A percentile compares a stretch with the other conserved stretches of the same genome.
Conservation (phyloP, 2,888 invertebrate genomes). For the Temnothorax ravouxi region DNA sequence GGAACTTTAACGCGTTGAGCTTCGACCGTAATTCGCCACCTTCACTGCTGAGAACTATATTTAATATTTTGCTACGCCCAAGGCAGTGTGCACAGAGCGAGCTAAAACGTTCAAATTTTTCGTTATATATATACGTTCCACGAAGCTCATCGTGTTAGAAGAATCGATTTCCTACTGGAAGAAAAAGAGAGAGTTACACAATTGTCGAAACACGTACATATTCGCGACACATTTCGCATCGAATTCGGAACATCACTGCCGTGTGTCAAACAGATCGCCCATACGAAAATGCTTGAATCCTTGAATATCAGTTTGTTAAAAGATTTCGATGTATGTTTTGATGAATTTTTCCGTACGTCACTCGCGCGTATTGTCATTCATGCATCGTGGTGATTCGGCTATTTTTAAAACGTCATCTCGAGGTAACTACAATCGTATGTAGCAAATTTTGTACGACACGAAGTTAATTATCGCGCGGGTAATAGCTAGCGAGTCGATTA, state of each 20-base stretch:
- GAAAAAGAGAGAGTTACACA: conserved; percentile 15
- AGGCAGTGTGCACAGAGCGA: conserved; percentile 3
- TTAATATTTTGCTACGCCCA: conserved; percentile 41
- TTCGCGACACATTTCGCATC: conserved; percentile 42
- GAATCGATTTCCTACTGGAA: conserved; percentile 34
- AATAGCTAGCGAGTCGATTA: conserved; percentile 63
- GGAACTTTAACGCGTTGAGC: conserved; percentile 36
- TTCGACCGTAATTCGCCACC: neutral
- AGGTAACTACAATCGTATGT: conserved; percentile 7
- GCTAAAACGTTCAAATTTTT: neutral
- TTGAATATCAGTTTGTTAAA: conserved; percentile 3
- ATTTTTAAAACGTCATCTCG: conserved; percentile 12
- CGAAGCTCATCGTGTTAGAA: conserved; percentile 38
- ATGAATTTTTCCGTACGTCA: conserved; percentile 15
- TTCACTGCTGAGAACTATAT: conserved; percentile 11
- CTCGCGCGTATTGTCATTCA: conserved; percentile 17
- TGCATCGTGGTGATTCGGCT: neutral
- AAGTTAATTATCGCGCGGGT: conserved; percentile 61
- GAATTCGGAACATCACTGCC: conserved; percentile 36
- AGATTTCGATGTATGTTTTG: conserved; percentile 20
- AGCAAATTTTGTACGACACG: conserved; percentile 78
- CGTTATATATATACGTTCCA: conserved; percentile 1
- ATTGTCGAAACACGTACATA: conserved; percentile 28
- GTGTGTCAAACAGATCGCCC: conserved; percentile 11
- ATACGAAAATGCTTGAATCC: conserved; percentile 13